A percentile compares a stretch with the other conserved stretches of the same genome.
These are phyloP conservation scores for Coluber constrictor DNA, from an alignment of 2,797 vertebrate genomes.

Conservation along the genomic window DNA sequence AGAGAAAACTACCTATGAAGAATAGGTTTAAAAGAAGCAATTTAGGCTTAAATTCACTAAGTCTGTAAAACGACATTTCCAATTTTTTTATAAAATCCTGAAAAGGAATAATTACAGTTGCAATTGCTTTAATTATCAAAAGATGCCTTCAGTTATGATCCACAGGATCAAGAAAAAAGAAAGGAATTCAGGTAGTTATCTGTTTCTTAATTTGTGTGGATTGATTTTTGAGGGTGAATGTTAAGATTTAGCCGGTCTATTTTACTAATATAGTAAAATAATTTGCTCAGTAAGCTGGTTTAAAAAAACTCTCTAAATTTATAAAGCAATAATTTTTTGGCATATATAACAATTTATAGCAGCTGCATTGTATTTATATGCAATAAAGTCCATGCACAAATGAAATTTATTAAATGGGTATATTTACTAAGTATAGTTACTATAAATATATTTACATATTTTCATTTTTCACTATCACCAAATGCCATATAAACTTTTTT, in stretches of 20 bases:
- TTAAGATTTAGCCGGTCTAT: conserved; percentile 9
- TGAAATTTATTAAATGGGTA: not conserved
- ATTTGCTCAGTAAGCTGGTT: conserved; percentile 2
- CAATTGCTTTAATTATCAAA: conserved; percentile 30
- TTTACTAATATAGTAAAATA: not conserved
- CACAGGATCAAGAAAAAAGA: conserved; percentile 18
- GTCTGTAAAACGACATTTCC: not conserved
- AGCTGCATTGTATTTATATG: not conserved
- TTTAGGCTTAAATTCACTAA: conserved; percentile 4
- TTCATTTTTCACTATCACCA: conserved; percentile 49
- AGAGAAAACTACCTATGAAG: not conserved
- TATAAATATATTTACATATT: not conserved
- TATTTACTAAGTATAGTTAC: conserved; percentile 16
- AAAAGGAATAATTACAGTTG: conserved; percentile 18
- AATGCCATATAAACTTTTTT: conserved; percentile 49
- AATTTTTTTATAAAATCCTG: not conserved
- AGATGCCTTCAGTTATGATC: conserved; percentile 37
- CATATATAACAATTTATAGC: not conserved
- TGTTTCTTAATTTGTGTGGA: conserved; percentile 26
- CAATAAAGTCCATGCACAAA: not conserved
- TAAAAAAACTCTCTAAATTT: not conserved
- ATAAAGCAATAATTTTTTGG: not conserved
- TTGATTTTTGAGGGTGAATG: conserved; percentile 11
- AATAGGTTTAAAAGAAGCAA: not conserved
- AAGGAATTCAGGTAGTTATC: conserved; percentile 57